These are phyloP conservation scores for Xiphophorus couchianus DNA, from an alignment of 2,113 vertebrate genomes.

Conservation along the genomic window DNA sequence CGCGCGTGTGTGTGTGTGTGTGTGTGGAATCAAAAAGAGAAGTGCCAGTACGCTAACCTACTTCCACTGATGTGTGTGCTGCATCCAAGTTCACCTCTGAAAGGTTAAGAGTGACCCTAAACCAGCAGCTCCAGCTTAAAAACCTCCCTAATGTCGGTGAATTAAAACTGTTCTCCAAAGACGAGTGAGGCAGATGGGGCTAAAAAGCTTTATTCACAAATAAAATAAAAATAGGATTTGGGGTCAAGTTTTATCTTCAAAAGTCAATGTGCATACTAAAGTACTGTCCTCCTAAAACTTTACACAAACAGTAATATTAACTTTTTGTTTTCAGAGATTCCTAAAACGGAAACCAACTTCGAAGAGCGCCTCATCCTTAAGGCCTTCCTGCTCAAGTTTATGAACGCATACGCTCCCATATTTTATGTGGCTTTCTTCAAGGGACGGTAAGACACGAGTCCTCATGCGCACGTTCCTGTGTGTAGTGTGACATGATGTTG, in stretches of 20 bases:
- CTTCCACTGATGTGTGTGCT: too few species aligned
- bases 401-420: constrained; percentile 96
- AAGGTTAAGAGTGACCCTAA: too few species aligned
- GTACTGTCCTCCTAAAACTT: neutral
- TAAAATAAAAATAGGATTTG: too few species aligned
- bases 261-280: neutral
- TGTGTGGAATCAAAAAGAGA: constrained; percentile 8
- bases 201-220: neutral
- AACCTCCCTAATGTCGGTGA: too few species aligned
- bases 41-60: neutral
- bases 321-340: constrained; percentile 84
- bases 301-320: neutral
- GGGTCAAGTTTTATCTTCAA: too few species aligned
- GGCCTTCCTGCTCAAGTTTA: constrained; percentile 94
- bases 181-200: too few species aligned
- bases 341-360: constrained; percentile 93
- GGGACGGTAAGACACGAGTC: constrained; percentile 83
- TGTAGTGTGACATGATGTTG: neutral
- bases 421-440: constrained; percentile 99
- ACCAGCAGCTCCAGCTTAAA: too few species aligned
- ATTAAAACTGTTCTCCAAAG: too few species aligned
- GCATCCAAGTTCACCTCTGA: too few species aligned
- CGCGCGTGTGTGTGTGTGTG: neutral
- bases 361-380: constrained; percentile 95
- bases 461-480: neutral